Percentiles rank a stretch among this genome's conserved stretches.
Conservation (phyloP, 2,113 vertebrate genomes). For the Platysternon megacephalum region DNA sequence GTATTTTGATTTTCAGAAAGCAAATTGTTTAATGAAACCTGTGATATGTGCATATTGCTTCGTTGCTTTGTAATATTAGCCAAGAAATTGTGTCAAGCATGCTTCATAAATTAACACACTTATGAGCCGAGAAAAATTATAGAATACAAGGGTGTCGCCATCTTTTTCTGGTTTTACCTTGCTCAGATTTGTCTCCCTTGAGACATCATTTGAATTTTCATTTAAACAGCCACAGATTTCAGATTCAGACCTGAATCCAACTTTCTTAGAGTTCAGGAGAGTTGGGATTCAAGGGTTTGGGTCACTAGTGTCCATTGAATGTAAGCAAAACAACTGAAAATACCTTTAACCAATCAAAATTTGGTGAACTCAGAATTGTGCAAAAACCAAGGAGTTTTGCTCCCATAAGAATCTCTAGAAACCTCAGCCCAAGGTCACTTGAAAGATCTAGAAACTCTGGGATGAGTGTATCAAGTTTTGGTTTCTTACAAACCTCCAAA, state of each 20-base stretch:
- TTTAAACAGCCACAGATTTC: neutral
- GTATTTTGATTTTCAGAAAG: neutral
- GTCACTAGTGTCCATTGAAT: neutral
- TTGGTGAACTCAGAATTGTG: no score
- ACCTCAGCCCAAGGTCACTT: neutral
- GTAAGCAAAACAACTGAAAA: neutral
- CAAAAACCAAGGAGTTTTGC: neutral
- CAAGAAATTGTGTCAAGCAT: neutral
- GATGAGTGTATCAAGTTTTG: neutral
- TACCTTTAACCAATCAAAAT: no score
- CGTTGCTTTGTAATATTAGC: neutral
- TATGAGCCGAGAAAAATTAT: neutral
- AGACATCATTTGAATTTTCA: neutral
- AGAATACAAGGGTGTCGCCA: fast-evolving
- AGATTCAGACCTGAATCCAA: fast-evolving
- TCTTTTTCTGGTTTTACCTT: neutral
- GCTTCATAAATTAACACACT: neutral
- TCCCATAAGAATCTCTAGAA: neutral
- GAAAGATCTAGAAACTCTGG: neutral
- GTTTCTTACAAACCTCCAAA: neutral
- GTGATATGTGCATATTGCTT: neutral
- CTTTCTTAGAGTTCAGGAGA: neutral
- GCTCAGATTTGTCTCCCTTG: neutral
- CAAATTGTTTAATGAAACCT: neutral
- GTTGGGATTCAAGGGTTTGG: neutral